phyloP scores from a whole-genome alignment of 2,797 vertebrate genomes.

The Leptatherina wallacei region DNA sequence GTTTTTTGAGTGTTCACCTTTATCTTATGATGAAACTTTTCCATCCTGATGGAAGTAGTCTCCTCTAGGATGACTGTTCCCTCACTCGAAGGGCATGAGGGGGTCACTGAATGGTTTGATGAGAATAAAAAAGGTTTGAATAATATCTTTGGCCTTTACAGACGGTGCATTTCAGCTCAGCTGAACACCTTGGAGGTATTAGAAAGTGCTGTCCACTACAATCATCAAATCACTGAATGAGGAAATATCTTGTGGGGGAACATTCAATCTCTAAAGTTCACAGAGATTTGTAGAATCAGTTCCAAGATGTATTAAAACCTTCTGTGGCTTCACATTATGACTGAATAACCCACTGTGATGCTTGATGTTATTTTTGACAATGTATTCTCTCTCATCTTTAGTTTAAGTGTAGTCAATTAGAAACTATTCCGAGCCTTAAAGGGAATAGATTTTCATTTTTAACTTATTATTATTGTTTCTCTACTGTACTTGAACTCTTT shows the following conservation, averaged over 20 bases:
- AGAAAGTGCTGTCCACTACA: not conserved
- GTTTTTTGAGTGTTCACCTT: not conserved
- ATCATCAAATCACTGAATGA: not conserved
- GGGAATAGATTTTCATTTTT: not conserved
- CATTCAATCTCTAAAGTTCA: not conserved
- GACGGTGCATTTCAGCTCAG: not conserved
- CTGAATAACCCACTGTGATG: not conserved
- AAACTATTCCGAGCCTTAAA: not conserved
- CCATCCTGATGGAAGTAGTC: not conserved
- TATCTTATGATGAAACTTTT: slow-evolving; percentile 1
- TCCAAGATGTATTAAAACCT: not conserved
- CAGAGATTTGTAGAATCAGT: not conserved
- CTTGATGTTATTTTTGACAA: not conserved
- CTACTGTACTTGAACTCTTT: not conserved
- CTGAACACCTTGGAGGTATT: not conserved
- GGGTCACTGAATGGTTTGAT: slow-evolving; percentile 1
- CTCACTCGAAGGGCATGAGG: not conserved
- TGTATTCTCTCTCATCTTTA: not conserved
- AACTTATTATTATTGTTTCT: not conserved
- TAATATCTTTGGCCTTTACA: not conserved
- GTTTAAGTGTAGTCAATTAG: not conserved
- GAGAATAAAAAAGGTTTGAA: slow-evolving; percentile 1
- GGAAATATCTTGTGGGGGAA: not conserved
- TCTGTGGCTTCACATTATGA: not conserved
- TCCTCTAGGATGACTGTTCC: not conserved